These are phyloP conservation scores for Hedya salicella DNA, from an alignment of 2,888 invertebrate genomes.

Conservation along the genomic window DNA sequence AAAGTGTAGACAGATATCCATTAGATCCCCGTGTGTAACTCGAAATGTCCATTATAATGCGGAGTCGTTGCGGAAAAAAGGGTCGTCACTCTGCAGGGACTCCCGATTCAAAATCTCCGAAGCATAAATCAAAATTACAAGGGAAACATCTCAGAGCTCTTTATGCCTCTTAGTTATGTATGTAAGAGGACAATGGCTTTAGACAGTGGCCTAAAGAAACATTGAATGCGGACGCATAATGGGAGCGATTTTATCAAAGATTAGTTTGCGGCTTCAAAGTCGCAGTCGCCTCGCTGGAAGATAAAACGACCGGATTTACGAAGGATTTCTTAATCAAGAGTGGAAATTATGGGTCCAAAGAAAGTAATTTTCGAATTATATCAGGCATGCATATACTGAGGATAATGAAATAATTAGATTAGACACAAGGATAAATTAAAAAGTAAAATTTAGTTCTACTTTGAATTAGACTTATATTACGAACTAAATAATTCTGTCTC, in stretches of 20 bases:
- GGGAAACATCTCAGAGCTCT: conserved; percentile 66
- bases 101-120: conserved; percentile 57
- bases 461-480: background rate
- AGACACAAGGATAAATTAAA: background rate
- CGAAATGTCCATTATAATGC: conserved; percentile 57
- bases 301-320: background rate
- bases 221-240: conserved; percentile 13
- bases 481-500: background rate
- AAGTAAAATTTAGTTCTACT: background rate
- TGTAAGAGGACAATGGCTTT: conserved; percentile 25
- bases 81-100: conserved; percentile 58
- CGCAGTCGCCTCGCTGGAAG: background rate
- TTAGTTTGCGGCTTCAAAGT: conserved; percentile 10
- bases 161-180: conserved; percentile 30
- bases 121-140: conserved; percentile 75
- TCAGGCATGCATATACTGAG: background rate
- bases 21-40: conserved; percentile 52
- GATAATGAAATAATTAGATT: too few relatives aligned
- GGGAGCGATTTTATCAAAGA: conserved; percentile 11
- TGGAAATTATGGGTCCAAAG: too few relatives aligned
- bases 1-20: conserved; percentile 50
- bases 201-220: conserved; percentile 35
- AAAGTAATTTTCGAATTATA: background rate
- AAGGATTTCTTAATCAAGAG: conserved; percentile 23
- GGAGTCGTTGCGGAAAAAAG: conserved; percentile 60